These are phyloP conservation scores for Anhinga anhinga DNA, from an alignment of 2,113 vertebrate species.

Conservation along the genomic window DNA sequence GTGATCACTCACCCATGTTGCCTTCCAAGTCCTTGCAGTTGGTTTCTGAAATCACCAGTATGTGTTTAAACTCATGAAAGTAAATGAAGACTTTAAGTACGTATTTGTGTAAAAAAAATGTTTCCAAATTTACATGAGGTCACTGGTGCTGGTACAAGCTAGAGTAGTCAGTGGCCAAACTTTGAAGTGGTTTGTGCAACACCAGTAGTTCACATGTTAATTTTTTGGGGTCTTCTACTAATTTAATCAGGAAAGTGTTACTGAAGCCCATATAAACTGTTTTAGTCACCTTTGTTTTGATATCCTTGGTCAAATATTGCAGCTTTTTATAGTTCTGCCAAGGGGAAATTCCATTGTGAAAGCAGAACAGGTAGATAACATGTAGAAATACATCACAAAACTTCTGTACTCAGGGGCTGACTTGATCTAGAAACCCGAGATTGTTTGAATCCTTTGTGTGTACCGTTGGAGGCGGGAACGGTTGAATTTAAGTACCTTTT, in stretches of 20 bases:
- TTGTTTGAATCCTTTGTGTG: background rate
- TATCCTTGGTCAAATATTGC: background rate
- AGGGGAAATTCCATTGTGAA: background rate
- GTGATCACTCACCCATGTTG: background rate
- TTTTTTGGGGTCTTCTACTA: background rate
- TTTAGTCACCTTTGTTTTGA: conserved; percentile 5
- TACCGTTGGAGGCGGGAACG: background rate
- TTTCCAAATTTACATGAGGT: background rate
- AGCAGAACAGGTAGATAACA: background rate
- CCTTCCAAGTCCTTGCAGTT: background rate
- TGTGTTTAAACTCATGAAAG: conserved; percentile 32
- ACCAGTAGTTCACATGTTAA: background rate
- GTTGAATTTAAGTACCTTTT: background rate
- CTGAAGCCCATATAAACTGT: background rate
- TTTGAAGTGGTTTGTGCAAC: background rate
- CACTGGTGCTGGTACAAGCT: background rate
- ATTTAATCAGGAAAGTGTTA: background rate
- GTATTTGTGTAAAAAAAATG: conserved; percentile 28
- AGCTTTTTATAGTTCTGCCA: background rate
- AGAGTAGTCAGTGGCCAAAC: background rate
- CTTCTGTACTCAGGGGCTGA: background rate
- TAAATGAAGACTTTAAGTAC: conserved; percentile 40
- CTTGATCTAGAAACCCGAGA: background rate
- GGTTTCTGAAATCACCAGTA: conserved; percentile 31
- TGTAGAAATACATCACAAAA: background rate